Evolutionary conservation across 2,113 vertebrate genomes (phyloP).

Genomic region (Phalacrocorax carbo): DNA sequence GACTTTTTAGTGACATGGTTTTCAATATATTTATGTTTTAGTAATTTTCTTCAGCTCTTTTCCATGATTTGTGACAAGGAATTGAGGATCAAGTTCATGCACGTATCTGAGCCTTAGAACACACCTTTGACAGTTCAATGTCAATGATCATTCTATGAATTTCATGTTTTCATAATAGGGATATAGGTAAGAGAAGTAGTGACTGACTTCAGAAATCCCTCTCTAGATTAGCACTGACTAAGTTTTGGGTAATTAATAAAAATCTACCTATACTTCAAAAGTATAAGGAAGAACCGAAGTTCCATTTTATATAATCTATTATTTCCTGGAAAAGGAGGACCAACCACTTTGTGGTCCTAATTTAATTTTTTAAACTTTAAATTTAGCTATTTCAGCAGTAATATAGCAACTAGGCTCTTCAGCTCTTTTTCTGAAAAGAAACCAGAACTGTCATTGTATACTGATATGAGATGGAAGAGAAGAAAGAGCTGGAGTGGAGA

Average conservation of each 20-base stretch:
- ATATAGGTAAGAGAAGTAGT: not conserved
- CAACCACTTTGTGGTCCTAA: not conserved
- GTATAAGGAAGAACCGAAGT: not conserved
- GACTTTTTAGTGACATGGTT: not conserved
- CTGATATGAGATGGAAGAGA: not conserved
- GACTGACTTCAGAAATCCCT: not conserved
- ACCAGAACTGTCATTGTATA: not conserved
- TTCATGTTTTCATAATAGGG: not conserved
- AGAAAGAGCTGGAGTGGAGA: not conserved
- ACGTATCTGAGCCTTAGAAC: not conserved
- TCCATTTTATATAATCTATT: not conserved
- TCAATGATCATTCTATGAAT: not conserved
- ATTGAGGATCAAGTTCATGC: not conserved
- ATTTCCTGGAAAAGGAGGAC: not conserved
- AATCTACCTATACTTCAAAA: not conserved
- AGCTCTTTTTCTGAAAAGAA: not conserved
- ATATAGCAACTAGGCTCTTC: not conserved
- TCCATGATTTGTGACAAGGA: not conserved
- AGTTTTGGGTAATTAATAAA: not conserved
- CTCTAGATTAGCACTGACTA: not conserved
- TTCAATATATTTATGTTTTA: not conserved
- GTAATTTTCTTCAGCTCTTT: not conserved
- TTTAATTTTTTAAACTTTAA: not conserved
- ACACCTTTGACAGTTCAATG: not conserved
- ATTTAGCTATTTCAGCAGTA: not conserved